Percentiles rank a stretch among this genome's conserved stretches.
These are phyloP conservation scores for Parotocinclus haroldoi DNA, from an alignment of 2,797 vertebrate genomes.

Conservation along the genomic window DNA sequence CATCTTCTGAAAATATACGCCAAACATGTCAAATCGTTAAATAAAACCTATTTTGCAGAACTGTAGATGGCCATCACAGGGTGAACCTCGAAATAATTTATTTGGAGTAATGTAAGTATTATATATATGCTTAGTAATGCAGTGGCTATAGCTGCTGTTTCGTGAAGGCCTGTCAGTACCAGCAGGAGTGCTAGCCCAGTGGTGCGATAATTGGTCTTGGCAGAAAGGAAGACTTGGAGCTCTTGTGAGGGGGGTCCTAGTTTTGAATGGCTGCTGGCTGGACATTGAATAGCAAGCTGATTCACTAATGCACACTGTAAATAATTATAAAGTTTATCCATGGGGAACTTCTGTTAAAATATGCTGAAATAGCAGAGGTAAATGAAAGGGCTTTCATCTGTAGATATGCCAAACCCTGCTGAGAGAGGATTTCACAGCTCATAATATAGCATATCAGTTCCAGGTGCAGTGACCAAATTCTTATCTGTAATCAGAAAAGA, in stretches of 20 bases:
- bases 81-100: neutral
- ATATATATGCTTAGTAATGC: slow-evolving; percentile 33
- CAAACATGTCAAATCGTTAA: too few species aligned
- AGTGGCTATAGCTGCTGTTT: slow-evolving; percentile 70
- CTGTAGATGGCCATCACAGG: neutral
- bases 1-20: too few species aligned
- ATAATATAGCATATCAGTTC: slow-evolving; percentile 41
- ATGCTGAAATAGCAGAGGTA: slow-evolving; percentile 46
- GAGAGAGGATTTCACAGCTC: slow-evolving; percentile 38
- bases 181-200: slow-evolving; percentile 40
- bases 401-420: slow-evolving; percentile 39
- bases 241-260: slow-evolving; percentile 45
- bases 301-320: slow-evolving; percentile 46
- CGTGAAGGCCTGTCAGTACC: slow-evolving; percentile 52
- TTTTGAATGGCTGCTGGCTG: slow-evolving; percentile 51
- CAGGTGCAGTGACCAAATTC: slow-evolving; percentile 27
- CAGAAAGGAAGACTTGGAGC: slow-evolving; percentile 44
- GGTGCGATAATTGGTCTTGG: slow-evolving; percentile 53
- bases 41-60: too few species aligned
- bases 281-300: slow-evolving; percentile 48
- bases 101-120: neutral
- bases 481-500: neutral
- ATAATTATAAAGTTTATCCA: slow-evolving; percentile 49
- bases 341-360: slow-evolving; percentile 56
- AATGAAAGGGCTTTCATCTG: slow-evolving; percentile 21